Evolutionary conservation across 2,888 invertebrate species (phyloP).

Genomic region (Gasteruption jaculator): DNA sequence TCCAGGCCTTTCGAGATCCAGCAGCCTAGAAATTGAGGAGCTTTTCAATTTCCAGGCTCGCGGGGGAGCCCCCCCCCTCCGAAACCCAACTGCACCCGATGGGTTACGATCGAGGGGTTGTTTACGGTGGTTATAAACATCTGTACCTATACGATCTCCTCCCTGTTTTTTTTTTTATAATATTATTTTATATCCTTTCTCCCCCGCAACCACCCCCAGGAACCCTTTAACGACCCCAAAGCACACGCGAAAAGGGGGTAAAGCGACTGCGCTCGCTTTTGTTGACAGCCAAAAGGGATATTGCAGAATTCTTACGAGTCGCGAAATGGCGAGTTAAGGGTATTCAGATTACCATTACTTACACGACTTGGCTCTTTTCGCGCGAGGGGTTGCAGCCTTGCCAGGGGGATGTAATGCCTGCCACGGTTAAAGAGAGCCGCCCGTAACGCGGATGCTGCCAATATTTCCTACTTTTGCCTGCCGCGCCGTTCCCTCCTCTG

Average conservation of each 20-base stretch:
- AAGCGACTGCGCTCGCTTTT: conserved; percentile 27
- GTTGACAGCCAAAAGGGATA: conserved; percentile 30
- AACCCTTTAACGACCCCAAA: conserved; percentile 44
- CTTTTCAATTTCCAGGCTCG: no score
- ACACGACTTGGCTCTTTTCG: background rate
- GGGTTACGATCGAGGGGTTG: conserved; percentile 35
- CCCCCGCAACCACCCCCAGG: conserved; percentile 16
- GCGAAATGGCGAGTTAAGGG: conserved; percentile 24
- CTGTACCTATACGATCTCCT: background rate
- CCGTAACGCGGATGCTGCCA: no score
- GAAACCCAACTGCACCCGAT: no score
- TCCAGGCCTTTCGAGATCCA: no score
- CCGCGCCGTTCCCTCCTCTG: no score
- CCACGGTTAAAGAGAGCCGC: no score
- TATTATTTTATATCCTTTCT: conserved; percentile 7
- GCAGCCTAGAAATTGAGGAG: no score
- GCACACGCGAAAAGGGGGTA: conserved; percentile 29
- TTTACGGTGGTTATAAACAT: conserved; percentile 47
- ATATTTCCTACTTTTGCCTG: no score
- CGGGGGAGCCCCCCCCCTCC: no score
- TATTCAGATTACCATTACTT: conserved; percentile 22
- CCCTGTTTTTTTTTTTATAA: conserved; percentile 4
- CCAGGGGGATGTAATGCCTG: background rate
- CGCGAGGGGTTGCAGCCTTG: no score
- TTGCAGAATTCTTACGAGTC: conserved; percentile 24